Percentiles rank a stretch among this genome's conserved stretches.
These are phyloP conservation scores for Callinectes sapidus DNA, from an alignment of 2,888 invertebrate species.

Conservation along the genomic window DNA sequence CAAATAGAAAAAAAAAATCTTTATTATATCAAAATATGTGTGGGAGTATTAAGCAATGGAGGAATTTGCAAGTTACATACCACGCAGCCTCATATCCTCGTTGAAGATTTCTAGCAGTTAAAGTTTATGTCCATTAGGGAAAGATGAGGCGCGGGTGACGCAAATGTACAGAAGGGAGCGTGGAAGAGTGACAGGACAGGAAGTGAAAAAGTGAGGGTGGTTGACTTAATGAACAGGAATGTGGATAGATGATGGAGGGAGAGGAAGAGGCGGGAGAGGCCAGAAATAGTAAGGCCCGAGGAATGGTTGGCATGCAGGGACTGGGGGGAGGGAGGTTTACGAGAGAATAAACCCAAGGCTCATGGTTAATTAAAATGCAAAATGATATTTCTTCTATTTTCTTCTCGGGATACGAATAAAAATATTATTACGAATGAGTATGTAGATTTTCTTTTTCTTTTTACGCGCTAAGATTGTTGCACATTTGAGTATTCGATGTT, in stretches of 20 bases:
- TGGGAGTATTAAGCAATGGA: background rate
- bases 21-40: background rate
- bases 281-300: background rate
- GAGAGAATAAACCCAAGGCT: background rate
- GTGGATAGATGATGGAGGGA: background rate
- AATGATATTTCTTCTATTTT: background rate
- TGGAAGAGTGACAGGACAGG: too few species aligned
- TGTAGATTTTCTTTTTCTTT: background rate
- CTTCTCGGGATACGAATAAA: background rate
- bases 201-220: background rate
- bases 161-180: background rate
- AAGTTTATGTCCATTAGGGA: background rate
- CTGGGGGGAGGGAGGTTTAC: background rate
- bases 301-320: constrained; percentile 9
- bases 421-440: background rate
- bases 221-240: background rate
- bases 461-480: background rate
- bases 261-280: background rate
- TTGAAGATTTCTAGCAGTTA: background rate
- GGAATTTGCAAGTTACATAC: background rate
- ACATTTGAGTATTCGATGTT: constrained; percentile 1
- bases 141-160: background rate
- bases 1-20: background rate
- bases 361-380: background rate
- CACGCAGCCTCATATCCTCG: background rate